These are phyloP conservation scores for Petrophora chlorosata DNA, from an alignment of 2,888 invertebrate species.

Conservation along the genomic window DNA sequence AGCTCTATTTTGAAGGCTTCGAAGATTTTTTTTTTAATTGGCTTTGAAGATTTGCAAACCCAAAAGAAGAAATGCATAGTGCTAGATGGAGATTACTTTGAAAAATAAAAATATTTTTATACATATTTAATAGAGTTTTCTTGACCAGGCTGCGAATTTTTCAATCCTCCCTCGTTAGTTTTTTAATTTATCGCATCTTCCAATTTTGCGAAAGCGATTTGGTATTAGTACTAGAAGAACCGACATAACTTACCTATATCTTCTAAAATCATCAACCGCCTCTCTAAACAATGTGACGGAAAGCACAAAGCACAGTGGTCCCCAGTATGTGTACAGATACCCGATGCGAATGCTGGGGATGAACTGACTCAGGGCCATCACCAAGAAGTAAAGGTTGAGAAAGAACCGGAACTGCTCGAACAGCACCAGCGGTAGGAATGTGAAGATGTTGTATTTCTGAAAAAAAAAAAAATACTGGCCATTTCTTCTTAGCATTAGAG, in stretches of 20 bases:
- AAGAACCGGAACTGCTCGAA: slow-evolving; percentile 99
- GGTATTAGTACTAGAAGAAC: too few species aligned
- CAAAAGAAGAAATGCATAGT: background rate
- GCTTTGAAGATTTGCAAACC: background rate
- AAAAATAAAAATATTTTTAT: background rate
- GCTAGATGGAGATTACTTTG: background rate
- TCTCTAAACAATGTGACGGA: slow-evolving; percentile 98
- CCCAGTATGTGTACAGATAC: slow-evolving; percentile 99
- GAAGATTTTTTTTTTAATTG: background rate
- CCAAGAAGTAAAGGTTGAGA: slow-evolving; percentile 97
- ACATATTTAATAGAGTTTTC: background rate
- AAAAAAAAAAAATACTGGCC: slow-evolving; percentile 39
- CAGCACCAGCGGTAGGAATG: slow-evolving; percentile 95
- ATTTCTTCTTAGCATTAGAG: too few species aligned
- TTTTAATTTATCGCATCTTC: too few species aligned
- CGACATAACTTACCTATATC: slow-evolving; percentile 85
- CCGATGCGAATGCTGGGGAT: slow-evolving; percentile 98
- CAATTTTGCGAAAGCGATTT: background rate
- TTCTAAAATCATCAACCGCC: slow-evolving; percentile 97
- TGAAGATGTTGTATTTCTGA: slow-evolving; percentile 97
- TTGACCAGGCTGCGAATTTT: background rate
- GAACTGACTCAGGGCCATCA: slow-evolving; percentile 99
- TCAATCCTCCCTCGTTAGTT: background rate
- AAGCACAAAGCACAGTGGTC: slow-evolving; percentile 98
- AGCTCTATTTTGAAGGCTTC: background rate